Evolutionary conservation across 2,888 invertebrate species (phyloP).

Genomic region (Zelleria hepariella): DNA sequence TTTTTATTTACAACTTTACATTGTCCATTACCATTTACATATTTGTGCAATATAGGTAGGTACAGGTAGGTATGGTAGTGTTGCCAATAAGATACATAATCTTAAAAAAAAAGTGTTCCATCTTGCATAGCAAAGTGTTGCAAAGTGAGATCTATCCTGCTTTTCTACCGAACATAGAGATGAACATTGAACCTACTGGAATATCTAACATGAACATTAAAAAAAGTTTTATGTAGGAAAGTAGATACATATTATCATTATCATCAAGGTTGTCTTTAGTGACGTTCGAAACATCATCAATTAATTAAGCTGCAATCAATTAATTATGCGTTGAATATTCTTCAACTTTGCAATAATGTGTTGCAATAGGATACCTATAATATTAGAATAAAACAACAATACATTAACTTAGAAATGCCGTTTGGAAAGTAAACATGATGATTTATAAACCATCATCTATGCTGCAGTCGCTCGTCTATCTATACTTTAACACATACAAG

Average conservation of each 20-base stretch:
- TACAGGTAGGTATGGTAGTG: neutral
- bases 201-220: too few species aligned
- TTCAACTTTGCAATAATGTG: neutral
- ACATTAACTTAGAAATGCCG: neutral
- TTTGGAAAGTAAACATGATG: neutral
- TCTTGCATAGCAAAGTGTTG: too few species aligned
- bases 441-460: neutral
- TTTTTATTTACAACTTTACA: neutral
- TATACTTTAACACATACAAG: neutral
- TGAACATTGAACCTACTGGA: too few species aligned
- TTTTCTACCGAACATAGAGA: too few species aligned
- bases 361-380: neutral
- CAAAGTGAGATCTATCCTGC: too few species aligned
- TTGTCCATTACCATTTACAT: neutral
- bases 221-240: neutral
- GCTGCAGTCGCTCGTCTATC: neutral
- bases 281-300: neutral
- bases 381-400: neutral
- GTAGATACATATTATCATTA: neutral
- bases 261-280: neutral
- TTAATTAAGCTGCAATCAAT: neutral
- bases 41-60: neutral
- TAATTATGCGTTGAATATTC: neutral
- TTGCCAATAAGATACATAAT: too few species aligned
- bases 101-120: too few species aligned